Conservation (phyloP, 35 echinoderm and acorn worm genomes). For the Diadema setosum region DNA sequence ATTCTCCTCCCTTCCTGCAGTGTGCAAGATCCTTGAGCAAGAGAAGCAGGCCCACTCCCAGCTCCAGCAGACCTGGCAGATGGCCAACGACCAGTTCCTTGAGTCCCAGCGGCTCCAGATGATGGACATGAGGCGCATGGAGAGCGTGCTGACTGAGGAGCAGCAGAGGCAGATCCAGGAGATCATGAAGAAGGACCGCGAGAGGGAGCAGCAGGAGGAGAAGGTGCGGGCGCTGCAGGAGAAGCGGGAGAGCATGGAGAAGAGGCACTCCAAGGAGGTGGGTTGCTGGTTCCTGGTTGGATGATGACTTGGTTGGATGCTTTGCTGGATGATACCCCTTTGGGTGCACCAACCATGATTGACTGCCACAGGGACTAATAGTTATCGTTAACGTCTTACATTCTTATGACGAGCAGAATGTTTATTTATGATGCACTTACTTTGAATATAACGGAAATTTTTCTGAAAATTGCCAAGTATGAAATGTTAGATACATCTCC, state of each 20-base stretch:
- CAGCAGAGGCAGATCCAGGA: conserved; percentile 90
- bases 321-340: too few relatives aligned
- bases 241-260: conserved; percentile 57
- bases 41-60: conserved; percentile 75
- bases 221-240: conserved; percentile 69
- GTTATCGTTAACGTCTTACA: too few relatives aligned
- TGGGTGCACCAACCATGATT: too few relatives aligned
- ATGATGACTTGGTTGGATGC: neutral
- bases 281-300: neutral
- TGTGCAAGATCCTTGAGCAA: conserved; percentile 73
- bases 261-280: conserved; percentile 13
- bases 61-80: conserved; percentile 92
- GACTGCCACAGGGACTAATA: too few relatives aligned
- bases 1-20: too few relatives aligned
- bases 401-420: too few relatives aligned
- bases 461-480: too few relatives aligned
- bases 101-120: conserved; percentile 95
- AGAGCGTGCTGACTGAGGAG: conserved; percentile 86
- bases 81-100: conserved; percentile 98
- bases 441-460: too few relatives aligned
- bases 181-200: conserved; percentile 72
- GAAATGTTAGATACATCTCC: too few relatives aligned
- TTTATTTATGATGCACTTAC: too few relatives aligned
- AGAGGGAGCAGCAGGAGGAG: conserved; percentile 83
- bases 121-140: conserved; percentile 93